phyloP scores from a whole-genome alignment of 2,113 vertebrate species.

The Delphinus delphis region DNA sequence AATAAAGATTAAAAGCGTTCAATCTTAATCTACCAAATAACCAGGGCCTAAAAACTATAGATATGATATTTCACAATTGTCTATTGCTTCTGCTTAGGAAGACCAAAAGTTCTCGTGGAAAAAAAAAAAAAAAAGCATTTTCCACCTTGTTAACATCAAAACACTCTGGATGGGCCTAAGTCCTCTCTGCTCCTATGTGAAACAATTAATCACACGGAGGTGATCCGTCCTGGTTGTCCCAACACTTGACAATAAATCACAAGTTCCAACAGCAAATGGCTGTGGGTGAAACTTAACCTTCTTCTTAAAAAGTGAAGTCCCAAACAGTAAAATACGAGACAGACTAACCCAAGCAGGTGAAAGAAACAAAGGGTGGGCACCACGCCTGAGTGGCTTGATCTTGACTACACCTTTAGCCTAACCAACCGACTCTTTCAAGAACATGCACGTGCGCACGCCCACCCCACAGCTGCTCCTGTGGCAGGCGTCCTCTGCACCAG shows the following conservation, averaged over 20 bases:
- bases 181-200: not conserved
- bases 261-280: not conserved
- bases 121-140: not conserved
- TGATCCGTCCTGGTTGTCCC: not conserved
- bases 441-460: not conserved
- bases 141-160: not conserved
- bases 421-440: not conserved
- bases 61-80: not conserved
- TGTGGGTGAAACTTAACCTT: not conserved
- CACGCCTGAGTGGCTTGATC: not conserved
- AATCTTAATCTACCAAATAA: slow-evolving; percentile 5
- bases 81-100: not conserved
- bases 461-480: not conserved
- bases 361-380: not conserved
- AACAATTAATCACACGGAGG: not conserved
- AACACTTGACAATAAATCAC: not conserved
- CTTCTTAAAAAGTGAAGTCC: slow-evolving; percentile 18
- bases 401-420: not conserved
- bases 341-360: not conserved
- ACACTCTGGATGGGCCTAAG: not conserved
- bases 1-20: not conserved
- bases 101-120: not conserved
- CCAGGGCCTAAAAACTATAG: not conserved
- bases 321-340: not conserved
- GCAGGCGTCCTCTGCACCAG: not conserved